Evolutionary conservation across 2,113 vertebrate species (phyloP).

Genomic region (Pungitius pungitius): DNA sequence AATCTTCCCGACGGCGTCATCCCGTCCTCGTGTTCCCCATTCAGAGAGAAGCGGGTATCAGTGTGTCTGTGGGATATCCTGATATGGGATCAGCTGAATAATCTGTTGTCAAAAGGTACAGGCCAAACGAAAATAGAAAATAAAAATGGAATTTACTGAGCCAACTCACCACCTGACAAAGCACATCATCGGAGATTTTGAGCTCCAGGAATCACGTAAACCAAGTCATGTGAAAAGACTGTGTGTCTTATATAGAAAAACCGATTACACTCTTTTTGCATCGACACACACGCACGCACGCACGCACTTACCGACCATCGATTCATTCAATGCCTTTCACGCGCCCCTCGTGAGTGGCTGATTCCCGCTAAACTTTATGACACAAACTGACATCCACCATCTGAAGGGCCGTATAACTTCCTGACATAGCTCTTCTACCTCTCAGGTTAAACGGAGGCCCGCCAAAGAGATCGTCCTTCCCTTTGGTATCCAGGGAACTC

Average conservation of each 20-base stretch:
- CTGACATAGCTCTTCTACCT: not conserved
- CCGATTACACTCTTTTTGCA: not conserved
- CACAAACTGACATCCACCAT: constrained; percentile 20
- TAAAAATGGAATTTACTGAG: not conserved
- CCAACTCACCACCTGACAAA: constrained; percentile 12
- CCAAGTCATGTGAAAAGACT: constrained; percentile 18
- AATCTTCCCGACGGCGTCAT: not conserved
- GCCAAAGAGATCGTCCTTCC: constrained; percentile 19
- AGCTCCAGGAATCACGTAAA: constrained; percentile 31
- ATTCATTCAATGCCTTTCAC: not conserved
- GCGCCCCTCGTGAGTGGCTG: not conserved
- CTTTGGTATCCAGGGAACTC: not conserved
- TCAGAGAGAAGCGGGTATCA: not conserved
- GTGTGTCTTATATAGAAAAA: constrained; percentile 16
- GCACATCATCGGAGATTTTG: constrained; percentile 12
- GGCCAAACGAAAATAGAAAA: not conserved
- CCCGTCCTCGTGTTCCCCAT: not conserved
- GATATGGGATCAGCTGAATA: not conserved
- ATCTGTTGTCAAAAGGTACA: not conserved
- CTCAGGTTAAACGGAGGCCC: constrained; percentile 22
- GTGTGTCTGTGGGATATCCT: not conserved
- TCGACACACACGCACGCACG: constrained; percentile 23
- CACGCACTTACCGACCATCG: constrained; percentile 1
- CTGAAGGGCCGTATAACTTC: constrained; percentile 19
- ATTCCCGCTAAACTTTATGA: constrained; percentile 13